Percentiles rank a stretch among this genome's conserved stretches.
phyloP scores from a whole-genome alignment of 2,113 vertebrate genomes.

The Gallinago jamesoni region DNA sequence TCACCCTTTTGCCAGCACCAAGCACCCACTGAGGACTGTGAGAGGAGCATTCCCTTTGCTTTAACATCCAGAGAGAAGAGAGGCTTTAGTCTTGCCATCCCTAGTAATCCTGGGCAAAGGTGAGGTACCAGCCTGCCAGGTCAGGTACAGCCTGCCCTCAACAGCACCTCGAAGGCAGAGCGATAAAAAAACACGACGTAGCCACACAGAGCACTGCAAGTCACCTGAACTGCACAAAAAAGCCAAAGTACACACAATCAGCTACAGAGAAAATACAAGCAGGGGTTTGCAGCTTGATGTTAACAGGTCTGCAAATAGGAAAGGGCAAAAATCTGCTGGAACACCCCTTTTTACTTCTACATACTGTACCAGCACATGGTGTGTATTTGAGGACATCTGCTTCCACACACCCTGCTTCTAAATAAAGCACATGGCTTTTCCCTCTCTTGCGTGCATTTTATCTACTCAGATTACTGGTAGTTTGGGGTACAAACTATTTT shows the following conservation, averaged over 20 bases:
- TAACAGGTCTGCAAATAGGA: background rate
- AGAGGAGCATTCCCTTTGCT: background rate
- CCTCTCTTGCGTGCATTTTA: background rate
- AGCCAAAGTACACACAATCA: background rate
- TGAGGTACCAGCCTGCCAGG: background rate
- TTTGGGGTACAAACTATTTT: background rate
- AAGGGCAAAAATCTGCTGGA: background rate
- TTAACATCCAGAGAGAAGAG: background rate
- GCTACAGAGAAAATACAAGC: background rate
- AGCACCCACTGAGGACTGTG: background rate
- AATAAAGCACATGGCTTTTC: background rate
- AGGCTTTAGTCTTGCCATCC: background rate
- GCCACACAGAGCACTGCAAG: background rate
- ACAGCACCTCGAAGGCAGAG: background rate
- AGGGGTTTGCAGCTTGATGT: background rate
- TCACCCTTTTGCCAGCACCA: background rate
- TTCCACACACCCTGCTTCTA: background rate
- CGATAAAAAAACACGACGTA: background rate
- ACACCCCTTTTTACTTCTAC: background rate
- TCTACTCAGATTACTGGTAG: background rate
- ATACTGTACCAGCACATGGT: background rate
- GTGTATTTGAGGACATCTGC: background rate
- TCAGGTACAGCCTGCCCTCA: background rate
- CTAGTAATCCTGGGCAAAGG: background rate
- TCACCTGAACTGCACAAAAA: background rate